Base-by-base conservation (phyloP, 2,888 invertebrate species). In the Hypomecis punctinalis region DNA sequence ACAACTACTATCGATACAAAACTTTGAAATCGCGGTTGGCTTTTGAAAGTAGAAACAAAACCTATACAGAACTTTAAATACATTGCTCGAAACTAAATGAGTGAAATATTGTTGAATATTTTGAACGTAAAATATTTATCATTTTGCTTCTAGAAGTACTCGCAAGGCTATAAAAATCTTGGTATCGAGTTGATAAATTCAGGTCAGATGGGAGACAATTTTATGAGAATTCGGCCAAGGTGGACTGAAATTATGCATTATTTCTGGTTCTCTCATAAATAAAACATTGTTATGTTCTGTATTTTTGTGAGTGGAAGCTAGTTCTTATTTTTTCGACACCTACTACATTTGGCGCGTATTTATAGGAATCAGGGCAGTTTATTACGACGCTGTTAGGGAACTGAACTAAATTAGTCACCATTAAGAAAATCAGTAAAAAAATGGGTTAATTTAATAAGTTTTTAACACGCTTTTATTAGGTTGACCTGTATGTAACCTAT, bases 151-250 rank as follows among this genome's bases (percentile, higher is more conserved):
- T 6, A 33, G 46, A 39, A 10, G 45, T 36, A n/a, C 11, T 23
- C 10, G 48, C 11, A 51, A 36, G 51, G 43, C 36, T 48, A 42
- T 52, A 62, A 66, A 53, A 51, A 54, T 63, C 51, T 60, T 36
- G 6, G 47, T 61, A 46, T 36, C 10, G 35, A 33, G 11, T 37
- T 54, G 9, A 39, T 10, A 43, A 36, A 62, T 66, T 59, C 23
- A 60, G 55, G 55, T 63, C 63, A 62, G 56, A 47, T 47, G 23
- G 51, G 4, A 48, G 23, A 43, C 46, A 56, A 11, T 49, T 58
- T 58, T 47, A 47, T 43, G 55, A 55, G 45, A 70, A 62, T 43
- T 60, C 63, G 68, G 68, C 54, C 68, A 68, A 66, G 66, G 64
- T 42, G 13, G 5, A 39, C 23, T n/a, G 46, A 52, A 42, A 55